Conservation (phyloP, 2,113 vertebrate genomes). For the Megaceryle maxima region DNA sequence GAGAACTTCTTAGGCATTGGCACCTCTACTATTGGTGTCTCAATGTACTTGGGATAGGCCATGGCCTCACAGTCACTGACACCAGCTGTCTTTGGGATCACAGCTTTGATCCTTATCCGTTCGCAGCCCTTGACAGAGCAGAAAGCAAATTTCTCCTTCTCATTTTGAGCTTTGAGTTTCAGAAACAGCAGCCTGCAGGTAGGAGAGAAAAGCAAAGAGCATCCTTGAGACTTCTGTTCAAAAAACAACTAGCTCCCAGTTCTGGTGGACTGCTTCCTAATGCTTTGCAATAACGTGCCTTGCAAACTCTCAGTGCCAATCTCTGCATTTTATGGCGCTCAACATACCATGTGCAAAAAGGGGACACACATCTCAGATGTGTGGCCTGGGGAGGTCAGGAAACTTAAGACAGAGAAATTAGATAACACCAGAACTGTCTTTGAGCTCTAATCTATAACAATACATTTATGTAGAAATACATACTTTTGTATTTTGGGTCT, state of each 20-base stretch:
- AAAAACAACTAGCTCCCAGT: neutral
- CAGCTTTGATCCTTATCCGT: slow-evolving; percentile 88
- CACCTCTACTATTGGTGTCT: slow-evolving; percentile 86
- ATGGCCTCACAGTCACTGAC: slow-evolving; percentile 85
- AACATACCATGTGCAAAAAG: neutral
- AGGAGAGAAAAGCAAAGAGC: neutral
- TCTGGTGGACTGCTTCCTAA: neutral
- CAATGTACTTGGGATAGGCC: slow-evolving; percentile 86
- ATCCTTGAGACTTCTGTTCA: neutral
- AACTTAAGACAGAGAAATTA: neutral
- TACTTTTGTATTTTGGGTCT: neutral
- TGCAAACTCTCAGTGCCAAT: accelerated
- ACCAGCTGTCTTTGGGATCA: slow-evolving; percentile 80
- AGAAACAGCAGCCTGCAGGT: slow-evolving; percentile 88
- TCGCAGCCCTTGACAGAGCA: slow-evolving; percentile 94
- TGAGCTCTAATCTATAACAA: neutral
- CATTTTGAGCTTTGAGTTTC: slow-evolving; percentile 86
- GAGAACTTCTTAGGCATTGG: slow-evolving; percentile 90
- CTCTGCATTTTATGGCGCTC: neutral
- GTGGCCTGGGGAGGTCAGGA: neutral
- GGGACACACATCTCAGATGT: neutral
- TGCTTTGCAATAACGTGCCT: neutral
- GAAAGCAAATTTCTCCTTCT: slow-evolving; percentile 88
- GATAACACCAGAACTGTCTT: neutral
- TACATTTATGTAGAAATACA: neutral